Evolutionary conservation across 2,888 invertebrate species (phyloP), one percentile per base, ranked within the genome.

Genomic region (Andrena minutula): DNA sequence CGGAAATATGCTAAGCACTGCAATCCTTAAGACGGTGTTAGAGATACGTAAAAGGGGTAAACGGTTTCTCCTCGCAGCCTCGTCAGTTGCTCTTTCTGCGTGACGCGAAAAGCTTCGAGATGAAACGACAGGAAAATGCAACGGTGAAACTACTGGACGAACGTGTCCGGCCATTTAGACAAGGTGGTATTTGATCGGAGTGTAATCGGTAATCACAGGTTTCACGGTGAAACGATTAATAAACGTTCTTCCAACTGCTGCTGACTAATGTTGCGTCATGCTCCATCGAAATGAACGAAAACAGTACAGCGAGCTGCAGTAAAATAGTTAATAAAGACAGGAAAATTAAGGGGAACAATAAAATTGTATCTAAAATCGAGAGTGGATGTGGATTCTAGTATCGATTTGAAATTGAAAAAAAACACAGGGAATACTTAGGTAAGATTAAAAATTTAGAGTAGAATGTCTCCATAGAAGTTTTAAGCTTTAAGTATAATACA

Each of bases 1-100:
- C 86, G 87, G 87, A 90, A 90, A 91, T 93, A 93, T 93, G 92
- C 92, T 91, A 91, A 92, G 92, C 88, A 69, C 72, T 61, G 75
- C 77, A 70, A 81, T 85, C 74, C 82, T 84, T 84, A 85, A 85
- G 88, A 88, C 84, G 69, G 79, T 76, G 78, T 69, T 71, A 61
- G 70, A 83, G 79, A 65, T 79, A 84, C 63, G 79, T 61, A 74
- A 79, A 86, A 83, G 80, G 77, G 83, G 69, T 77, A 64, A 75
- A 82, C 69, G 66, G 74, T 79, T 68, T 30, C 66, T 53, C 63
- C 35, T 26, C 47, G 1, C n/a, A 32, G 53, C 32, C 16, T 58
- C 20, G 16, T 8, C 16, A 12, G 10, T n/a, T 35, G 51, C 66
- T 6, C 28, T 32, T 61, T 60, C 41, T 16, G 23, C 30, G 20